These are phyloP conservation scores for Matsumurasca onukii DNA, from an alignment of 1,140 invertebrate species.

Conservation along the genomic window DNA sequence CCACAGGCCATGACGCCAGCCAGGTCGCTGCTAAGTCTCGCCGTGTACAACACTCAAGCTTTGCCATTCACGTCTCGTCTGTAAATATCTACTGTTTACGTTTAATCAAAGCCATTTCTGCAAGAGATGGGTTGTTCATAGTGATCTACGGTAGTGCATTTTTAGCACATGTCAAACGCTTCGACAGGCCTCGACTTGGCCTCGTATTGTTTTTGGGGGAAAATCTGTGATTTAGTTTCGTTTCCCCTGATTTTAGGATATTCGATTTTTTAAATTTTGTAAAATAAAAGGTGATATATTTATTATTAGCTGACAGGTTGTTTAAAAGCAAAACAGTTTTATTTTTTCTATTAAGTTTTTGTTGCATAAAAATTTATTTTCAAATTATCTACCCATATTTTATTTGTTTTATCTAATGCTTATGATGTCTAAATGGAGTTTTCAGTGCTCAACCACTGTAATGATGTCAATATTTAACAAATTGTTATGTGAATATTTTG, in stretches of 20 bases:
- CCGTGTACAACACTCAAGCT: constrained; percentile 19
- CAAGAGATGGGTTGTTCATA: constrained; percentile 30
- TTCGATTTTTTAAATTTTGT: not conserved
- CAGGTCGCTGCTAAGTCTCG: constrained; percentile 47
- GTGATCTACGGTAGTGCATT: constrained; percentile 32
- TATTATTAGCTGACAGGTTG: too few species aligned
- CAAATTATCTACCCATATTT: not conserved
- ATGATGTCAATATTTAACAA: not conserved
- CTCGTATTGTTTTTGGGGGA: not conserved
- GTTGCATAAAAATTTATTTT: not conserved
- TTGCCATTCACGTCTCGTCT: too few species aligned
- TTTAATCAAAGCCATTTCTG: constrained; percentile 30
- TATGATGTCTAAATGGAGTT: too few species aligned
- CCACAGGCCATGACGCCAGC: constrained; percentile 76
- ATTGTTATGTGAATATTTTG: not conserved
- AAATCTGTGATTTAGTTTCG: constrained; percentile 13
- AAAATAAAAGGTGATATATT: too few species aligned
- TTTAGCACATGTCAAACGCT: constrained; percentile 33
- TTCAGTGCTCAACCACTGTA: constrained; percentile 8
- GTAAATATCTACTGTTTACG: constrained; percentile 21
- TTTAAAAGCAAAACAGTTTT: too few species aligned
- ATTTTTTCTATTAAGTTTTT: too few species aligned
- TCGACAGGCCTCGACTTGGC: not conserved
- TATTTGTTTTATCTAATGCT: too few species aligned
- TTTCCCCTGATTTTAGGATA: not conserved